These are phyloP conservation scores for Dusona sp. DNA, from an alignment of 2,888 invertebrate species.

Conservation along the genomic window DNA sequence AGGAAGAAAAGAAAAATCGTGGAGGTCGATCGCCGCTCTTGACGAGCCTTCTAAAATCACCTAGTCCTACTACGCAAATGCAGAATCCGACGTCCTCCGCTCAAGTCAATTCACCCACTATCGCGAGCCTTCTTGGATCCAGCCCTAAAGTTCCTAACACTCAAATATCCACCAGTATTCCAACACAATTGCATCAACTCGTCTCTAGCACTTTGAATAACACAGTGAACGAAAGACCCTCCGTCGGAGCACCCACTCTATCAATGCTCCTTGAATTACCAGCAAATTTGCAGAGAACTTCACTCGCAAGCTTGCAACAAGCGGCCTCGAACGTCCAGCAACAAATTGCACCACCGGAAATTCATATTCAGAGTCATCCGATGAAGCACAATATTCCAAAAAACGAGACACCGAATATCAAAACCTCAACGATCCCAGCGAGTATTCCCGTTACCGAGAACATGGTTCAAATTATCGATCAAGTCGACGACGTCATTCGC, in stretches of 20 bases:
- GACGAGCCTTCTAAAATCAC: slow-evolving; percentile 92
- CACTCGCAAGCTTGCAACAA: slow-evolving; percentile 74
- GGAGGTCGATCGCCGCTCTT: slow-evolving; percentile 88
- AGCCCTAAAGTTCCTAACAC: slow-evolving; percentile 79
- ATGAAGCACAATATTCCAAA: slow-evolving; percentile 64
- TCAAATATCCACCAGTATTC: slow-evolving; percentile 79
- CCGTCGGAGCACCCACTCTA: slow-evolving; percentile 90
- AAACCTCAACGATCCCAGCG: slow-evolving; percentile 59
- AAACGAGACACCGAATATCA: slow-evolving; percentile 59
- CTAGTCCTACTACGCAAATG: slow-evolving; percentile 85
- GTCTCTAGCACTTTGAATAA: slow-evolving; percentile 85
- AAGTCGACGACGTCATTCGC: slow-evolving; percentile 81
- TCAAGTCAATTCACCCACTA: slow-evolving; percentile 85
- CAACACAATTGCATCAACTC: slow-evolving; percentile 86
- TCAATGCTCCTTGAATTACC: slow-evolving; percentile 89
- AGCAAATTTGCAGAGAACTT: slow-evolving; percentile 81
- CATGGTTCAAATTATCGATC: slow-evolving; percentile 81
- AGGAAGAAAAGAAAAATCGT: slow-evolving; percentile 79
- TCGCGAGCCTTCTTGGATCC: slow-evolving; percentile 86
- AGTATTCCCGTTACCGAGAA: slow-evolving; percentile 76
- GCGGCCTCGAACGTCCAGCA: slow-evolving; percentile 68
- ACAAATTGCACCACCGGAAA: slow-evolving; percentile 63
- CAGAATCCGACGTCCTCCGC: slow-evolving; percentile 81
- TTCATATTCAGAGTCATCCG: slow-evolving; percentile 37
- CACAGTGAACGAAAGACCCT: slow-evolving; percentile 86